These are phyloP conservation scores for Stegastes partitus DNA, from an alignment of 2,113 vertebrate species.

Conservation along the genomic window DNA sequence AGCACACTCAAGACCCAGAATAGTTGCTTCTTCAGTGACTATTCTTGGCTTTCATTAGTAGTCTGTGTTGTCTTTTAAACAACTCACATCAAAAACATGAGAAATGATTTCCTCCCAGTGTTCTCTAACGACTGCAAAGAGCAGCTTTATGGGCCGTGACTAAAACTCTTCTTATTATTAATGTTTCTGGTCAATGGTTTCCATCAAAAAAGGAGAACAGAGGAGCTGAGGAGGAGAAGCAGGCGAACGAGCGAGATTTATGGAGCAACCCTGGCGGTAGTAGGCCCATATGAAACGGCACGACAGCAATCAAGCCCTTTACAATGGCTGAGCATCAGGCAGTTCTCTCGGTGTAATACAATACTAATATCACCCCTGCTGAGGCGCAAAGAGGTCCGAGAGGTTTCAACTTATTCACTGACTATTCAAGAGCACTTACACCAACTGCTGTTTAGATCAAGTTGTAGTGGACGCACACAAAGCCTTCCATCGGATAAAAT, in stretches of 20 bases:
- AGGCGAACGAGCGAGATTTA: slow-evolving; percentile 71
- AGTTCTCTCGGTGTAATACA: slow-evolving; percentile 53
- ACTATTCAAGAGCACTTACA: slow-evolving; percentile 45
- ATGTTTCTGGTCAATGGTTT: slow-evolving; percentile 73
- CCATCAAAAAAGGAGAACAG: slow-evolving; percentile 68
- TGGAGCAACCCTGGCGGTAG: slow-evolving; percentile 50
- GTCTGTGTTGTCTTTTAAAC: slow-evolving; percentile 24
- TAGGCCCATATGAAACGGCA: slow-evolving; percentile 54
- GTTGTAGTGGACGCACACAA: slow-evolving; percentile 40
- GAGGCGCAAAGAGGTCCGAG: slow-evolving; percentile 35
- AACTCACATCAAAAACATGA: slow-evolving; percentile 44
- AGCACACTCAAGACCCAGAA: slow-evolving; percentile 2
- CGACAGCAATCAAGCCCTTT: slow-evolving; percentile 66
- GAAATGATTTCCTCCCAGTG: slow-evolving; percentile 60
- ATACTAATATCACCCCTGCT: slow-evolving; percentile 56
- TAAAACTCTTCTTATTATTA: slow-evolving; percentile 77
- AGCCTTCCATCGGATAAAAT: slow-evolving; percentile 16
- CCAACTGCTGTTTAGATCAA: slow-evolving; percentile 43
- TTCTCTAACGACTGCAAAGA: slow-evolving; percentile 64
- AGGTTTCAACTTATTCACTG: slow-evolving; percentile 43
- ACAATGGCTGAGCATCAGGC: slow-evolving; percentile 66
- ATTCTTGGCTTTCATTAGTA: slow-evolving; percentile 22
- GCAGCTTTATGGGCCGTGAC: slow-evolving; percentile 76
- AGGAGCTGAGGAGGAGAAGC: slow-evolving; percentile 53
- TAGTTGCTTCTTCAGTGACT: slow-evolving; percentile 17